These are phyloP conservation scores for Saimiri boliviensis DNA, from an alignment of 2,113 vertebrate species.

Conservation along the genomic window DNA sequence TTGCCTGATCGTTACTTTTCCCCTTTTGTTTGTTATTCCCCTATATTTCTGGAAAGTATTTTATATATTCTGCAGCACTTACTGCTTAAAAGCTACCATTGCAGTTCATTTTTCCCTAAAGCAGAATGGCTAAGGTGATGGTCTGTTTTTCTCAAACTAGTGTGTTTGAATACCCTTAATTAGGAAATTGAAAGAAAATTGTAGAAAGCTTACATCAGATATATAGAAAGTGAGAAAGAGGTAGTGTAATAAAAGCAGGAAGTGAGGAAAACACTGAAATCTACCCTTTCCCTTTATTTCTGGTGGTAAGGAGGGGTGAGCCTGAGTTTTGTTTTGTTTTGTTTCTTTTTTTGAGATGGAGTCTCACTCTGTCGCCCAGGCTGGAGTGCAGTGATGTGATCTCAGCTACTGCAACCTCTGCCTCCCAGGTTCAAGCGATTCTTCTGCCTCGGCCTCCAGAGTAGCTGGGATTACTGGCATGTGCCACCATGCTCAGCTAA, in stretches of 20 bases:
- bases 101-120: constrained; percentile 19
- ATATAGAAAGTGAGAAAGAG: constrained; percentile 32
- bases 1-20: not conserved
- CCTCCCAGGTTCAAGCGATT: too few species aligned
- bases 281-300: not conserved
- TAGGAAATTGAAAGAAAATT: constrained; percentile 23
- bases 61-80: not conserved
- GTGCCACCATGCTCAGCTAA: too few species aligned
- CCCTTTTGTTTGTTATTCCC: not conserved
- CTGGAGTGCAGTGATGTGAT: too few species aligned
- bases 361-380: too few species aligned
- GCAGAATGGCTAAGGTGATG: not conserved
- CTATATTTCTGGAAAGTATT: not conserved
- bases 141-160: not conserved
- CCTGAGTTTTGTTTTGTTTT: not conserved
- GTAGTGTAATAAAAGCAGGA: constrained; percentile 41
- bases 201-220: not conserved
- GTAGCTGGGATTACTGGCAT: too few species aligned
- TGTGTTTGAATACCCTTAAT: constrained; percentile 1
- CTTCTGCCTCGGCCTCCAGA: too few species aligned
- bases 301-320: not conserved
- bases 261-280: not conserved
- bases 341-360: too few species aligned
- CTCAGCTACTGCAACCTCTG: too few species aligned
- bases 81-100: constrained; percentile 32